Evolutionary conservation across 2,888 invertebrate genomes (phyloP).

Genomic region (Notodonta dromedarius): DNA sequence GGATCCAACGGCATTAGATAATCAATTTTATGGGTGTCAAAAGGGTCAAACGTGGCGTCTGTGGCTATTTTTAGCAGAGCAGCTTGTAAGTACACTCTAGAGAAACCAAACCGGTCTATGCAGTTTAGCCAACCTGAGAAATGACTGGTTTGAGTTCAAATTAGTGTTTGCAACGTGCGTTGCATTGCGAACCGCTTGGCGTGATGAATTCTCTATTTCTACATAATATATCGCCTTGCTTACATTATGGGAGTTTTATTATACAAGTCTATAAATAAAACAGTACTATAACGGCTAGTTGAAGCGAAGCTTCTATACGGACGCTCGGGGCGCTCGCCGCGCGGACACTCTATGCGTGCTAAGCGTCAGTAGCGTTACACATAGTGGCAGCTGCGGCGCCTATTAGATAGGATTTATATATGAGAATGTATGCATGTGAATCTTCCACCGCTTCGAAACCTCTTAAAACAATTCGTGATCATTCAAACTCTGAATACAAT

Average conservation of each 20-base stretch:
- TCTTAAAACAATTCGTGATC: no score
- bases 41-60: not conserved
- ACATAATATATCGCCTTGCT: not conserved
- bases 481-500: no score
- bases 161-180: not conserved
- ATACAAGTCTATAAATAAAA: not conserved
- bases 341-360: no score
- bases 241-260: not conserved
- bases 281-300: no score
- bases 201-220: not conserved
- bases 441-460: no score
- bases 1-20: conserved; percentile 3
- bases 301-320: no score
- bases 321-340: no score
- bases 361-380: no score
- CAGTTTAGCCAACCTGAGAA: conserved; percentile 2
- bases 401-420: no score
- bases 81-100: not conserved
- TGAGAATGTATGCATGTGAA: no score
- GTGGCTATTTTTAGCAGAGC: conserved; percentile 1
- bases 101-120: conserved; percentile 2
- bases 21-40: not conserved
- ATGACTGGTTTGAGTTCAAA: not conserved
- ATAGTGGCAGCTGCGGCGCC: no score
- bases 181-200: not conserved